Percentiles rank a stretch among this genome's conserved stretches.
Conservation (phyloP, 2,113 vertebrate species). For the Malaclemys terrapin region DNA sequence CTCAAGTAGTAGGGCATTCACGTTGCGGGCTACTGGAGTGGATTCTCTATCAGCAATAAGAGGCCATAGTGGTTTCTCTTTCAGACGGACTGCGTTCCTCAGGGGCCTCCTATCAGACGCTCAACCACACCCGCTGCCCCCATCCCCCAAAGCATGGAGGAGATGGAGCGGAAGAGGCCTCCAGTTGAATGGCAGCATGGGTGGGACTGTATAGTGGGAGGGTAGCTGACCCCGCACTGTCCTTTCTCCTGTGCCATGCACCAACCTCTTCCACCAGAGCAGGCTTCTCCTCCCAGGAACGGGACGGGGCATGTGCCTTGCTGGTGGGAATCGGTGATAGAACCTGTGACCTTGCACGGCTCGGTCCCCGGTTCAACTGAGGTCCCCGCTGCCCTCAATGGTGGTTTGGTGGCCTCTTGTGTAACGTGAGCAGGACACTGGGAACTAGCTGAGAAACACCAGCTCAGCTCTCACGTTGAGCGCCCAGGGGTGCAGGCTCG, state of each 20-base stretch:
- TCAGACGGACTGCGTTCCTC: not conserved
- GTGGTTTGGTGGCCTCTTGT: too few species aligned
- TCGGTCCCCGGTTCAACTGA: too few species aligned
- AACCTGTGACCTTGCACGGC: too few species aligned
- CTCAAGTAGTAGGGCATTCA: not conserved
- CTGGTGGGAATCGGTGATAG: too few species aligned
- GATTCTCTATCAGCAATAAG: not conserved
- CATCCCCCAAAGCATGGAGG: not conserved
- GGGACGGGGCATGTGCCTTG: too few species aligned
- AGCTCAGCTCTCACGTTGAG: too few species aligned
- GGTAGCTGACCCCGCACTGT: not conserved
- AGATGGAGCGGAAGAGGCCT: not conserved
- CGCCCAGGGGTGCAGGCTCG: too few species aligned
- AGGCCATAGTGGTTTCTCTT: not conserved
- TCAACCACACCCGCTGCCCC: not conserved
- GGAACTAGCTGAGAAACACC: too few species aligned
- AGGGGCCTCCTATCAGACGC: not conserved
- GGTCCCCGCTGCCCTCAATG: too few species aligned
- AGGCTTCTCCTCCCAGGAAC: too few species aligned
- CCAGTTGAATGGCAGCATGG: not conserved
- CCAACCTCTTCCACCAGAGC: not conserved
- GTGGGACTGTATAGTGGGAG: not conserved
- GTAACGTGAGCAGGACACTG: too few species aligned
- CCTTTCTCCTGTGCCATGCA: not conserved
- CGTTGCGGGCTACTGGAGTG: too few species aligned